Conservation (phyloP, 2,888 invertebrate species). For the Cepaea hortensis region DNA sequence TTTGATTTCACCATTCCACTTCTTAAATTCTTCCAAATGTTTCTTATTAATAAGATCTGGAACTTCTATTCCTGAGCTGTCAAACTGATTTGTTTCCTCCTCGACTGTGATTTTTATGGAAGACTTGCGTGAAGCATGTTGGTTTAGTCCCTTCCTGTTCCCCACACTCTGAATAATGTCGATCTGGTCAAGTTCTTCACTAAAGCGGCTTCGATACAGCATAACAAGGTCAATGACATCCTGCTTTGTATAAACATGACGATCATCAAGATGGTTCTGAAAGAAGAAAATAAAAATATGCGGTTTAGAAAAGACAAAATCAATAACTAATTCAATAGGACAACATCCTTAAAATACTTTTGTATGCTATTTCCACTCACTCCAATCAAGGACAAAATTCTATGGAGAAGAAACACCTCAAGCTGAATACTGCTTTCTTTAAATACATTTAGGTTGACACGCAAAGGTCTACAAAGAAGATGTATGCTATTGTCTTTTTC, state of each 20-base stretch:
- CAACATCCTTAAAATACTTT: no score
- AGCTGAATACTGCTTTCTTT: no score
- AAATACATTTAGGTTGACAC: no score
- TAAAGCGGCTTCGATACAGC: constrained; percentile 82
- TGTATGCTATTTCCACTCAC: no score
- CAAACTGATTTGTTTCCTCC: constrained; percentile 85
- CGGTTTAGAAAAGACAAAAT: not conserved
- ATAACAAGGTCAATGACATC: constrained; percentile 76
- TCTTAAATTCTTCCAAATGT: constrained; percentile 80
- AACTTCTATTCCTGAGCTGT: constrained; percentile 87
- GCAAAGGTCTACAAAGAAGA: no score
- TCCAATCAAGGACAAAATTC: no score
- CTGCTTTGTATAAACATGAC: constrained; percentile 80
- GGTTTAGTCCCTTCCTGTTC: constrained; percentile 81
- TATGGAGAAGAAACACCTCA: no score
- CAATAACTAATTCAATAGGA: no score
- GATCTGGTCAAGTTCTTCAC: constrained; percentile 88
- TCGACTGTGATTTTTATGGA: constrained; percentile 86
- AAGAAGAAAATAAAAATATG: constrained; percentile 1
- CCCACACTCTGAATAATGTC: constrained; percentile 86
- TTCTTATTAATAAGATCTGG: constrained; percentile 82
- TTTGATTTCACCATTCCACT: constrained; percentile 66
- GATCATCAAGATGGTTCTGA: constrained; percentile 76
- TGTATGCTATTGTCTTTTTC: no score
- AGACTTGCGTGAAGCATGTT: constrained; percentile 88